phyloP scores from a whole-genome alignment of 1,140 invertebrate species.

The Asbolus verrucosus region DNA sequence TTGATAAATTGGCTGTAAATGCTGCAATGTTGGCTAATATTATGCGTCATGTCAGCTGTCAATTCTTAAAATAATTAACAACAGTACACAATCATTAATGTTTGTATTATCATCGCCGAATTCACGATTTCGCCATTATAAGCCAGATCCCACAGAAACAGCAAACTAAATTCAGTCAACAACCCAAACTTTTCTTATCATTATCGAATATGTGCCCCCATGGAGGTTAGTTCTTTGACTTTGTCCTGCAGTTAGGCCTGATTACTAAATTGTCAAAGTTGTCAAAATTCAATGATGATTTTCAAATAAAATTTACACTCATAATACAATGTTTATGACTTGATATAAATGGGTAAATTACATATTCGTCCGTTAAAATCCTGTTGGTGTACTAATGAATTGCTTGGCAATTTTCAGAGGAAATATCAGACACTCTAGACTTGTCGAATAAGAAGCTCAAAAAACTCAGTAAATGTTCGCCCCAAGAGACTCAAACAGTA shows the following conservation, averaged over 20 bases:
- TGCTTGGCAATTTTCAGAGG: slow-evolving; percentile 48
- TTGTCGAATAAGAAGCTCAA: slow-evolving; percentile 78
- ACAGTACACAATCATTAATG: not conserved
- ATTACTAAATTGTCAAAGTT: slow-evolving; percentile 8
- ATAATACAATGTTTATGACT: not conserved
- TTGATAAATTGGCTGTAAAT: not conserved
- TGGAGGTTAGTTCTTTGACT: not conserved
- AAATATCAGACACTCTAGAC: slow-evolving; percentile 67
- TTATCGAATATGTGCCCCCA: too few relatives aligned
- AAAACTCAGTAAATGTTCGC: slow-evolving; percentile 77
- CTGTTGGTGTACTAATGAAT: not conserved
- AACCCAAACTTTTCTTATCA: too few relatives aligned
- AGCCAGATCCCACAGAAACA: too few relatives aligned
- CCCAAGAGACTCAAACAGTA: slow-evolving; percentile 74
- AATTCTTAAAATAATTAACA: not conserved
- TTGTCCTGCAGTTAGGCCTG: not conserved
- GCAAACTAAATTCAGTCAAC: too few relatives aligned
- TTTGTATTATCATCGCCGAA: not conserved
- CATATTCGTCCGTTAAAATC: not conserved
- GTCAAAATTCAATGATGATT: slow-evolving; percentile 5
- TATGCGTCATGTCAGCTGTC: slow-evolving; percentile 35
- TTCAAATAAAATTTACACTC: slow-evolving; percentile 3
- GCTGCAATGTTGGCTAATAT: slow-evolving; percentile 18
- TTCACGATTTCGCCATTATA: too few relatives aligned
- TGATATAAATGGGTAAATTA: slow-evolving; percentile 17